phyloP scores from a whole-genome alignment of 2,113 vertebrate species.

The Chrysochloris asiatica region DNA sequence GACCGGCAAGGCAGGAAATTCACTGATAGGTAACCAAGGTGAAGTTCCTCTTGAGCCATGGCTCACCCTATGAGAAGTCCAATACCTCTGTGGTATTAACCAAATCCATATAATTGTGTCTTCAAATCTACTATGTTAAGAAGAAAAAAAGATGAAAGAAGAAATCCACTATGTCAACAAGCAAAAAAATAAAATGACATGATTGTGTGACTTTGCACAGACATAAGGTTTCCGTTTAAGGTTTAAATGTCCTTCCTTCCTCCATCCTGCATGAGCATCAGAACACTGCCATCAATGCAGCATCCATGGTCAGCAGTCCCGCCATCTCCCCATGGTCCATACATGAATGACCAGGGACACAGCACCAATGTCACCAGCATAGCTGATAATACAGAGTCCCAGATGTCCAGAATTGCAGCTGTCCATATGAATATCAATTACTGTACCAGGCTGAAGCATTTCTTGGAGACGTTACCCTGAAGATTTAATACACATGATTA shows the following conservation, averaged over 20 bases:
- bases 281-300: neutral
- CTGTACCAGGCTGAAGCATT: neutral
- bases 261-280: accelerated
- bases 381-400: no score
- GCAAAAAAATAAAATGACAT: no score
- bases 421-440: neutral
- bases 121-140: neutral
- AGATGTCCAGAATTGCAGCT: accelerated
- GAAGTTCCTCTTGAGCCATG: neutral
- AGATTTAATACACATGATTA: accelerated
- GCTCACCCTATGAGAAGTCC: no score
- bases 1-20: neutral
- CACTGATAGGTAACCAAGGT: accelerated
- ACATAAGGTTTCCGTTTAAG: neutral
- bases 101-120: neutral
- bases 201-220: neutral
- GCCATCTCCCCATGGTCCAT: no score
- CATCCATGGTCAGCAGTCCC: neutral
- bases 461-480: neutral
- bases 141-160: no score
- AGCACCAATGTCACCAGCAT: accelerated
- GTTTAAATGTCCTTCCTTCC: neutral
- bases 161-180: no score
- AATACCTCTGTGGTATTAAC: neutral
- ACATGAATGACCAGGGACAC: neutral